These are phyloP conservation scores for Metellina segmentata DNA, from an alignment of 2,888 invertebrate species.

Conservation along the genomic window DNA sequence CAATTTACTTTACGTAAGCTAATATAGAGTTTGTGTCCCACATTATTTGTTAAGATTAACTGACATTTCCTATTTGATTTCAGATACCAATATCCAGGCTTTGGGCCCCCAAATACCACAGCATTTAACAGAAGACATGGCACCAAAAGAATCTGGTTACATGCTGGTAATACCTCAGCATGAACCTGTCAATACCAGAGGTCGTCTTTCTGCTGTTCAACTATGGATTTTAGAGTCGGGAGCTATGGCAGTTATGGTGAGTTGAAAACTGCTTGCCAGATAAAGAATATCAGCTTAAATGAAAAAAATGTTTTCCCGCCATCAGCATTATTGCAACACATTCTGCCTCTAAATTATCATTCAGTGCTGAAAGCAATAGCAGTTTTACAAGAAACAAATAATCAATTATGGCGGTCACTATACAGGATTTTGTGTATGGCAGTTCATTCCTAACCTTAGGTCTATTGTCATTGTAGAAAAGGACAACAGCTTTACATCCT, in stretches of 20 bases:
- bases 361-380: too few species aligned
- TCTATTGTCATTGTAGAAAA: background rate
- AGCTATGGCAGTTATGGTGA: slow-evolving; percentile 72
- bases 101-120: slow-evolving; percentile 71
- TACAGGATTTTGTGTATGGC: too few species aligned
- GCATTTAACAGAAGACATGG: slow-evolving; percentile 71
- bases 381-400: too few species aligned
- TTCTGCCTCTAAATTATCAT: too few species aligned
- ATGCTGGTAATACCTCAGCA: slow-evolving; percentile 67
- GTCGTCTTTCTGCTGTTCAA: slow-evolving; percentile 62
- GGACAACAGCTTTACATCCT: too few species aligned
- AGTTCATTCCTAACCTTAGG: background rate
- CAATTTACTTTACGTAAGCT: background rate
- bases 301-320: background rate
- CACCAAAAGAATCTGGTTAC: slow-evolving; percentile 64
- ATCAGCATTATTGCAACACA: too few species aligned
- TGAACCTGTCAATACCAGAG: slow-evolving; percentile 58
- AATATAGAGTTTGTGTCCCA: background rate
- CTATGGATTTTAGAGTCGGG: slow-evolving; percentile 68
- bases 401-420: too few species aligned
- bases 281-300: background rate
- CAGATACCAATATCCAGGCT: slow-evolving; percentile 70
- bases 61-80: background rate
- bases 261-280: background rate
- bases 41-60: background rate